Base-by-base conservation (phyloP, 2,888 invertebrate genomes). In the Pinctada fucata region DNA sequence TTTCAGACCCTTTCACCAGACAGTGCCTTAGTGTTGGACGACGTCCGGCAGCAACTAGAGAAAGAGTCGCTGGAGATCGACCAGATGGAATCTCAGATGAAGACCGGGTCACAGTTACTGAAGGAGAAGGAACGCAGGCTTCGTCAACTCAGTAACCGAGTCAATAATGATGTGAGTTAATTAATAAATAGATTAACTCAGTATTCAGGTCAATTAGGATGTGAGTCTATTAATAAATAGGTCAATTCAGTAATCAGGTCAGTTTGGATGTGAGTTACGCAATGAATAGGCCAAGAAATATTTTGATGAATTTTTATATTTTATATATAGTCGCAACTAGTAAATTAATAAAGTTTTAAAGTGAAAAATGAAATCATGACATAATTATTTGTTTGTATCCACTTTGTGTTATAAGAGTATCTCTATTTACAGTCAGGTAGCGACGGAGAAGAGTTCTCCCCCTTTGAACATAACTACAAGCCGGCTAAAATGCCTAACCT, bases 91-190 rank as follows among this genome's bases (percentile, higher is more conserved):
- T 79, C 83, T 45, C 90, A 90, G 77, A 88, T 92, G 87, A 86
- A 87, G 48, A 86, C 89, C 4, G 91, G 91, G 0, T 85, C 85
- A 4, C 78, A 87, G 16, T 84, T 92, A 6, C 81, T 91, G 8
- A 85, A 86, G 78, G 90, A 92, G 84, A 92, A 91, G 78, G 90
- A 91, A 75, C 80, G 81, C 72, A 88, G 89, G 51, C 81, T 91
- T 2, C 82, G 83, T 47, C 87, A 88, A 79, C 83, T 91, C n/a
- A 81, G 78, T 79, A 88, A 78, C 67, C 84, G 79, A 70, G 76
- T 85, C 49, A 64, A 81, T n/a, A 76, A 74, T 51, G 84, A 84
- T 76, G 84, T 85, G 73, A 78, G 81, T 73, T 66, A 48, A 49
- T 10, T n/a, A n/a, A n/a, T n/a, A n/a, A n/a, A n/a, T n/a, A n/a